Conservation (phyloP, 2,888 invertebrate genomes). For the Cheilosia vulpina region DNA sequence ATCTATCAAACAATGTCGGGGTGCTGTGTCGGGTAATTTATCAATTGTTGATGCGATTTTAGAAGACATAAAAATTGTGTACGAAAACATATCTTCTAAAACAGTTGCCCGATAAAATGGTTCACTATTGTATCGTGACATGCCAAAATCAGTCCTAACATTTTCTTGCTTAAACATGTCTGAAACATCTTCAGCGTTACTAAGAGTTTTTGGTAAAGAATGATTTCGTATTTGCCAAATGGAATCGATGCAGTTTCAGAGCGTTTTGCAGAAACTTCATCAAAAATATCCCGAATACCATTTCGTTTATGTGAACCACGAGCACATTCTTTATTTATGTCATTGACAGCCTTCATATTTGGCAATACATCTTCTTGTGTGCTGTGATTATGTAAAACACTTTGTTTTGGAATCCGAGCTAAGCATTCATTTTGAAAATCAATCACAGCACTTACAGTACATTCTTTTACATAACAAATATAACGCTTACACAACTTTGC, state of each 20-base stretch:
- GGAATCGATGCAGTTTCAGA: not conserved
- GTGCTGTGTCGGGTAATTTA: not conserved
- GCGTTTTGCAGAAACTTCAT: not conserved
- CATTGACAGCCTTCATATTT: not conserved
- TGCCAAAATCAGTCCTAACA: not conserved
- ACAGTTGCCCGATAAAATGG: constrained; percentile 12
- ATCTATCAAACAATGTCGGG: not conserved
- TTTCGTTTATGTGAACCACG: not conserved
- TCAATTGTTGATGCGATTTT: constrained; percentile 4
- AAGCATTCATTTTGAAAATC: not conserved
- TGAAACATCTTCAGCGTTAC: not conserved
- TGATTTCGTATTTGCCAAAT: not conserved
- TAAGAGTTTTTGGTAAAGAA: not conserved
- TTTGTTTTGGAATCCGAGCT: not conserved
- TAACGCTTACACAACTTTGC: constrained; percentile 1
- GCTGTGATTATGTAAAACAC: not conserved
- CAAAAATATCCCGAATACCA: not conserved
- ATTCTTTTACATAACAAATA: not conserved
- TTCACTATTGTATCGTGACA: constrained; percentile 1
- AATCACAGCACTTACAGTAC: not conserved
- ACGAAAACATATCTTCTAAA: not conserved
- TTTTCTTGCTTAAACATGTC: not conserved
- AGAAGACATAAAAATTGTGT: not conserved
- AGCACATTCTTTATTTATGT: not conserved
- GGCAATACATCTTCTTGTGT: not conserved